phyloP scores from a whole-genome alignment of 2,797 vertebrate species.

The Anguilla anguilla region DNA sequence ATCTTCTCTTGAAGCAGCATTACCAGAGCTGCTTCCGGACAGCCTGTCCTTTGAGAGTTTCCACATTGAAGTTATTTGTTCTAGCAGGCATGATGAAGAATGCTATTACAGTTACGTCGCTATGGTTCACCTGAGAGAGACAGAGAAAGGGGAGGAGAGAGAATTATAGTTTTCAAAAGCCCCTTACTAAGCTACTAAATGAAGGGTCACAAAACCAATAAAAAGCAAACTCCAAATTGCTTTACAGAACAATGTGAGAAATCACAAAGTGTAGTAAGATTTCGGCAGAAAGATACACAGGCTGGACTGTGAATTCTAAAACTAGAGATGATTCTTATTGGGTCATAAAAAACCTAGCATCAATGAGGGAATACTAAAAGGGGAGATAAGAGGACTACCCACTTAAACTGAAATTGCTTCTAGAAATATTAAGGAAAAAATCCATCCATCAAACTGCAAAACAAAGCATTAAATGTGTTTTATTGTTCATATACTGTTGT shows the following conservation, averaged over 20 bases:
- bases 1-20: slow-evolving; percentile 41
- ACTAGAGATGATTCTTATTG: not conserved
- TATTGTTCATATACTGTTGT: too few relatives aligned
- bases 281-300: too few relatives aligned
- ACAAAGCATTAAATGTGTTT: too few relatives aligned
- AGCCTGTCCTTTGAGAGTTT: slow-evolving; percentile 90
- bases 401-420: not conserved
- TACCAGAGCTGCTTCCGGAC: slow-evolving; percentile 93
- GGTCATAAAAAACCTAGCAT: not conserved
- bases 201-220: not conserved
- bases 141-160: not conserved
- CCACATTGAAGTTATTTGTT: slow-evolving; percentile 95
- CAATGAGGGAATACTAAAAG: not conserved
- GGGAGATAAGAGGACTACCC: not conserved
- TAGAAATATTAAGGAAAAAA: not conserved
- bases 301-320: too few relatives aligned
- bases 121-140: slow-evolving; percentile 82
- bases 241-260: too few relatives aligned
- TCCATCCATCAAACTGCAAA: too few relatives aligned
- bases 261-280: too few relatives aligned
- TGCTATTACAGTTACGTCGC: slow-evolving; percentile 82
- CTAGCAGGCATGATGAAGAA: slow-evolving; percentile 96
- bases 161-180: not conserved
- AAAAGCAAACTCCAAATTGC: not conserved
- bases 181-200: slow-evolving; percentile 2